Evolutionary conservation across 2,797 vertebrate genomes (phyloP).

Genomic region (Sebastes diploproa): DNA sequence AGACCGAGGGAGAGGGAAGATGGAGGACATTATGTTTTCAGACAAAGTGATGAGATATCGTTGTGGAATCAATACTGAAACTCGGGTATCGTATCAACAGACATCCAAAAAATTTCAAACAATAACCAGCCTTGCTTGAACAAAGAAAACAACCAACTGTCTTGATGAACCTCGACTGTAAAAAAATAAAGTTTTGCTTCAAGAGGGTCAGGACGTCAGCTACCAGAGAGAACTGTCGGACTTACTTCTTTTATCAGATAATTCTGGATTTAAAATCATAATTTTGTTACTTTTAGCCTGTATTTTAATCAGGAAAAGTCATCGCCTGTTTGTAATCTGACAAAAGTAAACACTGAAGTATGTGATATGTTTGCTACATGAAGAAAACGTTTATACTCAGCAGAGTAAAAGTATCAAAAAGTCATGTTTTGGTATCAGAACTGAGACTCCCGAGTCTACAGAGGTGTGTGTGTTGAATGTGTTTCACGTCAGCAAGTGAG

Average conservation of each 20-base stretch:
- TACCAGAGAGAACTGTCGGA: background rate
- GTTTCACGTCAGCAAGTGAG: background rate
- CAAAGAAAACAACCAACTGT: background rate
- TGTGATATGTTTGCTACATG: background rate
- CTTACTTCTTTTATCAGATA: background rate
- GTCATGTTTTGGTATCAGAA: background rate
- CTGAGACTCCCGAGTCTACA: background rate
- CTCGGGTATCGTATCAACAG: background rate
- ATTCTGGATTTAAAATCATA: background rate
- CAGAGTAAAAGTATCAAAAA: background rate
- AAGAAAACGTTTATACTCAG: background rate
- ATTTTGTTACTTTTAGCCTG: background rate
- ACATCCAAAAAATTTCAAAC: background rate
- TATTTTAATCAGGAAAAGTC: background rate
- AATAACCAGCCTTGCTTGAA: background rate
- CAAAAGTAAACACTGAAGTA: background rate
- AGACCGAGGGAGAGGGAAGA: slow-evolving; percentile 59
- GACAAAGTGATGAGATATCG: background rate
- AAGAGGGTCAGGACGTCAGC: background rate
- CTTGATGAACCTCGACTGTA: no score
- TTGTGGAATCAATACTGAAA: background rate
- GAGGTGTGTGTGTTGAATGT: background rate
- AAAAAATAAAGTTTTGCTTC: background rate
- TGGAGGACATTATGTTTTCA: background rate
- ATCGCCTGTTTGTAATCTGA: background rate